Base-by-base conservation (phyloP, 2,797 vertebrate species). In the Hypotaenidia philippensis region DNA sequence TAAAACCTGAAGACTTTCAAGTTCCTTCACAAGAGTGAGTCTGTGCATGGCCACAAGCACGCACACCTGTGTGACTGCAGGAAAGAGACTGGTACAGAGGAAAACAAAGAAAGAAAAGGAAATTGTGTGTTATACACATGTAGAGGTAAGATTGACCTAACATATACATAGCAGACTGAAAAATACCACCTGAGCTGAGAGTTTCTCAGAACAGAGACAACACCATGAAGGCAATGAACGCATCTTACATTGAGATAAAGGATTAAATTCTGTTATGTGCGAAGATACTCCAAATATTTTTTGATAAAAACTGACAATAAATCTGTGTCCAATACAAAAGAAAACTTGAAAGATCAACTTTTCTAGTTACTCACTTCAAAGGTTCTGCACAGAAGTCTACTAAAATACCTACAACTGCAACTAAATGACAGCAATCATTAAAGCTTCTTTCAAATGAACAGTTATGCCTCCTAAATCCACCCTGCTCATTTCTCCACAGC, bases 381-480 rank as follows among this genome's bases (percentile, higher is more conserved):
- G 27, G 25, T 25, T 77, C 38, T 70, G 8, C 44, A 47, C 23
- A 18, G 20, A 93, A 74, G n/a, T 74, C 26, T 25, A 52, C 1
- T n/a, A 59, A 87, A 93, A 91, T 26, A 84, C 4, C 50, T 64
- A 55, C 45, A 93, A n/a, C 12, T 45, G 26, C 68, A 92, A 84
- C 3, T n/a, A 74, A 81, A 66, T 52, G 11, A 56, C 31, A 87
- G 40, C 63, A 90, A 60, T 34, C 2, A 0, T 41, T 66, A 60
- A 77, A 70, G 40, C 13, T 74, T 50, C 66, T 65, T 79, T 81
- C 41, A 79, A 10, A 1, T 61, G 59, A 65, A 52, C 11, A 64
- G 25, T 56, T 53, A 52, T 1, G 6, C 32, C 22, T 86, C 3
- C 1, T 64, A 75, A 75, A 89, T 65, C 69, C n/a, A 76, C 23